Base-by-base conservation (phyloP, 2,113 vertebrate species). In the Sigmodon hispidus region DNA sequence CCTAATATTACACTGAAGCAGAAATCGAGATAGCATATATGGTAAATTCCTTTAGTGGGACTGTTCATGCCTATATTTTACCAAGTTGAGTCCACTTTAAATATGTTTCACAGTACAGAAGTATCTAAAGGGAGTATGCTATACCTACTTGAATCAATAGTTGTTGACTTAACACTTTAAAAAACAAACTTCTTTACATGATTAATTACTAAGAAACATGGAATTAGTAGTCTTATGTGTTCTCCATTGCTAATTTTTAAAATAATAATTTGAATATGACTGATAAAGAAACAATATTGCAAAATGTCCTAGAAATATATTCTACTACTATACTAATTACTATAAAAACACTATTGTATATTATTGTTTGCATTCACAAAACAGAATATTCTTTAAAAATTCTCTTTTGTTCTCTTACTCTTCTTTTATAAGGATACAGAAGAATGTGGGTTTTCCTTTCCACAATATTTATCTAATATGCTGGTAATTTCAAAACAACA, bases 401-500 rank as follows among this genome's bases (percentile, higher is more conserved):
- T 50, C 80, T 26, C 11, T 52, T 55, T 1, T 40, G 16, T 2
- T 2, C 8, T 36, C 70, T 26, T 52, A 29, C 0, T 73, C 50
- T 3, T 16, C 3, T 59, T 12, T 91, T 7, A 15, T 29, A 50
- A 0, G 1, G 2, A 43, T 9, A 84, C 19, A 1, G 34, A 19
- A 29, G 45, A 50, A 61, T 1, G 1, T 1, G 4, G 4, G 5
- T 2, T 88, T 3, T 50, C 4, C 48, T 95, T 95, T 45, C n/a
- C 2, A 76, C 4, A 89, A 4, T 70, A 48, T 95, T 92, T 90
- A 36, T 36, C 34, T 75, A 69, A 63, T 84, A 80, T 19, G 89
- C 90, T 69, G 57, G 21, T 7, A n/a, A 5, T 77, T 61, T 31
- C 87, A 84, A 87, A 63, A 61, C 31, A 40, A 29, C 0, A 11